Base-by-base conservation (phyloP, 1,140 invertebrate genomes). In the Reticulitermes speratus region DNA sequence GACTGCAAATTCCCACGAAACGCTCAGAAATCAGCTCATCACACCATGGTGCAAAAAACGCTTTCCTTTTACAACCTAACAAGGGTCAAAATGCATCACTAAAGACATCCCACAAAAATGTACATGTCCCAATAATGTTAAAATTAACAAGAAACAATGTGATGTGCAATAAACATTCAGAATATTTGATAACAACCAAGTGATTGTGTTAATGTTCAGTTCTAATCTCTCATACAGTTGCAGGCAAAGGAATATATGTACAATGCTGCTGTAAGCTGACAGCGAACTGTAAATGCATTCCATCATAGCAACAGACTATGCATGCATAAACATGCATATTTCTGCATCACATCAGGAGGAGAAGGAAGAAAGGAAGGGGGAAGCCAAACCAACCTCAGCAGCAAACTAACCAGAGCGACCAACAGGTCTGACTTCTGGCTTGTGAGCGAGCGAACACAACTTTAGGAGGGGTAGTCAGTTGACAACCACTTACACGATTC, bases 401-500 rank as follows among this genome's bases (percentile, higher is more conserved):
- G 65, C 65, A 75, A 75, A 75, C 65, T 75, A 25, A 75, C 65
- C 65, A 75, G 65, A 75, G 65, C 65, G 65, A 75, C 65, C 65
- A 14, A 75, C 65, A 75, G 65, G 65, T 75, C 65, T 75, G 65
- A 75, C 65, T 25, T 75, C 65, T 75, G 65, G 65, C 9, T 30
- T 75, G 65, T 25, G 65, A 75, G 65, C 65, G 65, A 75, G 65
- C 65, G 65, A 75, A 75, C 65, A 75, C 65, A 75, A 75, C 65
- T n/a, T 75, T 75, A 75, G 65, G 65, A n/a, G 65, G 65, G 65
- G 65, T n/a, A 75, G 65, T 75, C 65, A 75, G 1, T 75, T 75
- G 65, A 75, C 65, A 75, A 75, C 85, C 85, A 92, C 91, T 92
- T 92, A 92, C 91, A 91, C 91, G 91, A 89, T 89, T 90, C 90